These are phyloP conservation scores for Idaea dimidiata DNA, from an alignment of 2,888 invertebrate species.

Conservation along the genomic window DNA sequence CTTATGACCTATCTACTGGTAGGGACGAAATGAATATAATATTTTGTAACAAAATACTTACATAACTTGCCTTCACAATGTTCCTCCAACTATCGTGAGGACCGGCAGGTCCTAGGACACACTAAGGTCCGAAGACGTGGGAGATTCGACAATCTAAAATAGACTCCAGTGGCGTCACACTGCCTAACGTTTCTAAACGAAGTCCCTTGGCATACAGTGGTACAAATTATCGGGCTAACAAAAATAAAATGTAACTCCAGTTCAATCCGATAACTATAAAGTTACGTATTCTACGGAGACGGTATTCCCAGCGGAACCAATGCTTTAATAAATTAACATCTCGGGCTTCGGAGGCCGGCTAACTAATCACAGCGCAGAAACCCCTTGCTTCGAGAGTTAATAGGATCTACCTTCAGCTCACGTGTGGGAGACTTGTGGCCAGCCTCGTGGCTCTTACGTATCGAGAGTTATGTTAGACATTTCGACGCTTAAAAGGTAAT, in stretches of 20 bases:
- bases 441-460: not conserved
- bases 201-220: no score
- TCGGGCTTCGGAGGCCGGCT: not conserved
- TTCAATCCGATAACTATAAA: not conserved
- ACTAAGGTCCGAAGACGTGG: no score
- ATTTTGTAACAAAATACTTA: no score
- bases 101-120: no score
- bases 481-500: no score
- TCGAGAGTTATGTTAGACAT: not conserved
- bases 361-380: not conserved
- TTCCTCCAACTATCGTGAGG: no score
- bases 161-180: no score
- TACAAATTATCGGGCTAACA: conserved; percentile 5
- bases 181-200: no score
- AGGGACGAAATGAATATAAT: no score
- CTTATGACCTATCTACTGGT: not conserved
- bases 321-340: not conserved
- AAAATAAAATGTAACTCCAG: conserved; percentile 3
- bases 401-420: not conserved
- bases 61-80: no score
- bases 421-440: not conserved
- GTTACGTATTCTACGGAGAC: not conserved
- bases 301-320: not conserved
- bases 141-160: no score
- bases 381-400: not conserved